These are phyloP conservation scores for Eospalax fontanierii DNA, from an alignment of 2,797 vertebrate genomes.

Conservation along the genomic window DNA sequence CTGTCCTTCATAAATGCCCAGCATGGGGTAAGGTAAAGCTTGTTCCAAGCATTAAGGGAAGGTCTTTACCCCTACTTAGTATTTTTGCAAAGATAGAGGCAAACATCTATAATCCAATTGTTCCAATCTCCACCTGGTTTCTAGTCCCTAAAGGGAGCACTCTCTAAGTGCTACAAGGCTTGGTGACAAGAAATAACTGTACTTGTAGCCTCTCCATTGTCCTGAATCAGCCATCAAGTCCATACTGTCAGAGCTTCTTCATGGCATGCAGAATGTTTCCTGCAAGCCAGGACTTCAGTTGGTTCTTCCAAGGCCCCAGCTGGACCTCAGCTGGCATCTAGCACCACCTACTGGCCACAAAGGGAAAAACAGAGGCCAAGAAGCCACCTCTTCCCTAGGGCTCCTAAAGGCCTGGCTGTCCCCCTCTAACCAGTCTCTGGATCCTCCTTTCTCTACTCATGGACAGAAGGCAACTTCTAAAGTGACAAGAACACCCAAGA, in stretches of 20 bases:
- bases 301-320: background rate
- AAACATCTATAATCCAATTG: background rate
- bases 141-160: background rate
- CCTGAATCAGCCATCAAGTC: background rate
- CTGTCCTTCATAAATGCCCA: background rate
- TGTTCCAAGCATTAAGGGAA: background rate
- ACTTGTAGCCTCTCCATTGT: background rate
- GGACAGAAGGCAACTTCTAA: background rate
- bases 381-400: background rate
- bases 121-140: background rate
- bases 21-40: background rate
- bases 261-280: background rate
- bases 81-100: background rate
- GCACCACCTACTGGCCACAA: constrained; percentile 84
- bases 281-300: background rate
- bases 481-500: background rate
- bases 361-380: constrained; percentile 16
- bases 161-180: background rate
- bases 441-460: background rate
- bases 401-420: background rate
- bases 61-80: too few species aligned
- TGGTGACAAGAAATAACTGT: background rate
- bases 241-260: background rate
- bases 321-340: constrained; percentile 75
- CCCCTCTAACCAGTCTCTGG: background rate